Base-by-base conservation (phyloP, 1,140 invertebrate genomes). In the Mamestra configurata region DNA sequence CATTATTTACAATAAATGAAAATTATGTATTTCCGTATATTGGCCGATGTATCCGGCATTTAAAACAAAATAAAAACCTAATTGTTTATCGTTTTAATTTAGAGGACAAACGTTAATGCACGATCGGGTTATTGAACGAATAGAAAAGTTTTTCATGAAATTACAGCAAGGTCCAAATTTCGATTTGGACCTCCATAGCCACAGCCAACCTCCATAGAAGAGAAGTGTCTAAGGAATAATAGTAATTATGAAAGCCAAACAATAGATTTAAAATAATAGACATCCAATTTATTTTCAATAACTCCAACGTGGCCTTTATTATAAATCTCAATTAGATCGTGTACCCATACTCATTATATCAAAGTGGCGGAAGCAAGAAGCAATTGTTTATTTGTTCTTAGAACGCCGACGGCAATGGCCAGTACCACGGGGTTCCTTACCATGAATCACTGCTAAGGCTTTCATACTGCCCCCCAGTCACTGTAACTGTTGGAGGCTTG, bases 311-410 rank as follows among this genome's bases (percentile, higher is more conserved):
- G 40, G 22, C 66, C 37, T 49, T 70, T 46, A 70, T 70, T 46
- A 46, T 68, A 53, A 53, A 53, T 49, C 13, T 13, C 27, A 37
- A 49, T 70, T 70, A 27, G 20, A 70, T n/a, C 40, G 61, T 24
- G 11, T 24, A 46, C 5, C 0, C 20, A 27, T 64, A 46, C 20
- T 70, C 40, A 49, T 70, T 46, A 66, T n/a, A 70, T 18, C 40
- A 70, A 66, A 64, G 49, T 83, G 55, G 78, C 77, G 61, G 76
- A 83, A 83, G 77, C 55, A 20, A 61, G 53, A 76, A 75, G 22
- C 22, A 83, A 81, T 80, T 79, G 77, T 64, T 43, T 79, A 72
- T 81, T 72, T 76, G 40, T 59, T 80, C 79, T 80, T 46, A 80
- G 27, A 64, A 72, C 31, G 76, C 79, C 76, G 55, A 31, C 70